Evolutionary conservation across 1,140 invertebrate species (phyloP), one percentile per base, ranked within the genome.

Genomic region (Scaptomyza hsui): DNA sequence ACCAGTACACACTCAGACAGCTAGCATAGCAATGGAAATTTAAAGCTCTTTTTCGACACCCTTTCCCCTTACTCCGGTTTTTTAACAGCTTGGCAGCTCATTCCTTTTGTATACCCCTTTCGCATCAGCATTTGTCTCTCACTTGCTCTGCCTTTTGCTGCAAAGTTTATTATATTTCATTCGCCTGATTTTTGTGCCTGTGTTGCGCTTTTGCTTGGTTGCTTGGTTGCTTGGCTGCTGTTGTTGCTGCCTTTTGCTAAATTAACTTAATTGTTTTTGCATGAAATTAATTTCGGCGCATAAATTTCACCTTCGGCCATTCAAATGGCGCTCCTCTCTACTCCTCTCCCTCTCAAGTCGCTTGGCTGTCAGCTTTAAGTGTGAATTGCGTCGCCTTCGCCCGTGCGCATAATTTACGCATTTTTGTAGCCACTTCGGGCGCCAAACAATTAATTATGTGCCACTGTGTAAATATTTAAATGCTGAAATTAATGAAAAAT

Each of bases 211-310:
- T 83, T 80, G 12, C 39, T 37, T 18, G 18, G 39, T 13, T 24
- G 18, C 29, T 44, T 15, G 39, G 18, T 32, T 15, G 44, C 47
- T 44, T 24, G 13, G 10, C 37, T 64, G 37, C 26, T 21, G 12
- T 32, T 37, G 32, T 5, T 47, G 15, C 26, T 41, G 65, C 73
- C 64, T 86, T 80, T 86, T 88, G 81, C 82, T 88, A 88, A 88
- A 88, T 88, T 88, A 88, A 88, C 82, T 88, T 88, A 88, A 88
- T 88, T 88, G 82, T 88, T 82, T 88, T 88, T 89, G 82, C 82
- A 82, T 88, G 82, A 80, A 88, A 88, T 88, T 88, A 88, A 88
- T 88, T 86, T 88, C 74, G 67, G 60, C 86, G 82, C 82, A 88
- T 88, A 88, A 88, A 88, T 88, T 88, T 75, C 67, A 86, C 82